Base-by-base conservation (phyloP, 2,797 vertebrate species). In the Cyclura pinguis region DNA sequence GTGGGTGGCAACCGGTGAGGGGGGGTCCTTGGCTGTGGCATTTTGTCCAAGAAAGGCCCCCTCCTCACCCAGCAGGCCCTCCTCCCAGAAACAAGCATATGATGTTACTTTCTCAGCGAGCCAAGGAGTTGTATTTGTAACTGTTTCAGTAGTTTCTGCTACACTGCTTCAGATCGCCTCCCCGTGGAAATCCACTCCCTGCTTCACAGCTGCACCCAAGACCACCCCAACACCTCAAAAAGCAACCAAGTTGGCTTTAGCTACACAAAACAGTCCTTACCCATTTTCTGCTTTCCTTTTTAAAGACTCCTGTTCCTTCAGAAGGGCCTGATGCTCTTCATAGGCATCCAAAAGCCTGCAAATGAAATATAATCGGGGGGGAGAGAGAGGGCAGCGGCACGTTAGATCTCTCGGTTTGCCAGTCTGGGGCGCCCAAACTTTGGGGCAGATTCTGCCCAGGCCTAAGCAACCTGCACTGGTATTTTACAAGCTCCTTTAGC, bases 281-380 rank as follows among this genome's bases (percentile, higher is more conserved):
- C 99, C 99, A 35, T 99, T 99, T 97, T 99, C 99, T 0, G 98
- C 98, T 95, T 98, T 98, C 94, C 98, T 98, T 95, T 99, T 99
- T 32, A 97, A 87, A 12, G 97, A 94, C 57, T 99, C 98, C 32
- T 97, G 98, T 96, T 99, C 99, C 96, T 98, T 98, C 84, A 98
- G 96, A 81, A 99, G 98, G 27, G 97, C 98, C 90, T 99, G 98
- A 85, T 99, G 98, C 85, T 99, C 98, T 8, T 99, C 98, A 52
- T 99, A 98, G 3, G 98, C 98, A 85, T 98, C 97, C 94, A 99
- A 95, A 47, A 99, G 98, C 93, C 99, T 99, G 77, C 81, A 57
- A 94, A 3, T 84, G 14, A 86, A 67, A 35, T 27, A 84, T 89
- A 77, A 22, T 20, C 50, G 42, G 7, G 14, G 42, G 12, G 87